Base-by-base conservation (phyloP, 2,113 vertebrate species). In the Sinocyclocheilus rhinocerous region DNA sequence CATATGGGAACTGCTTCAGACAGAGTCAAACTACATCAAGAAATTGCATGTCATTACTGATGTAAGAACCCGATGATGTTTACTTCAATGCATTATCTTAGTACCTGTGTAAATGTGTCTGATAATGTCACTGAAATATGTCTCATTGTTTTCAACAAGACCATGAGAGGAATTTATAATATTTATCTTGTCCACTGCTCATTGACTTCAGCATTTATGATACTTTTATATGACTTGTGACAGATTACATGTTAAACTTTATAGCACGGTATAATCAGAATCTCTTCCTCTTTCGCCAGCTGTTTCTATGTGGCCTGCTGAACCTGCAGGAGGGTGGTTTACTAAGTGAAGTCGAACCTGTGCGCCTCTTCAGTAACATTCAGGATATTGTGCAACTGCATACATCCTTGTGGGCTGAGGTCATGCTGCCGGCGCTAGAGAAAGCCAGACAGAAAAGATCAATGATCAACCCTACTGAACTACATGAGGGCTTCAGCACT, bases 1-100 rank as follows among this genome's bases (percentile, higher is more conserved):
- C 0, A 96, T 99, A 86, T 99, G 98, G 98, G 98, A 99, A 90
- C 96, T 99, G 29, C 93, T 99, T 87, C 96, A 98, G 87, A 99
- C 98, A 0, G 98, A 99, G 84, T 96, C 96, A 4, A 95, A 96
- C 75, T 99, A 99, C 91, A 99, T 99, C 85, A 96, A 96, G 93
- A 98, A 97, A 72, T 95, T 99, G 22, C 57, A 94, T 52, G 97
- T 99, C 89, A 99, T 99, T 94, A 98, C 97, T 0, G 97, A 97
- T 0, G 98, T 99, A 92, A 97, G 98, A 92, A 13, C 48, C 6
- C 5, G 6, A 22, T 29, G 33, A 55, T 52, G 15, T 75, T 48
- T 15, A 24, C 72, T 24, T 13, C 48, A 50, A 0, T 50, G 8
- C 39, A 26, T 16, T 50, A 50, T 36, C 67, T 22, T 39, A 11